These are phyloP conservation scores for Platorchestia sp. DNA, from an alignment of 1,140 invertebrate species.

Conservation along the genomic window DNA sequence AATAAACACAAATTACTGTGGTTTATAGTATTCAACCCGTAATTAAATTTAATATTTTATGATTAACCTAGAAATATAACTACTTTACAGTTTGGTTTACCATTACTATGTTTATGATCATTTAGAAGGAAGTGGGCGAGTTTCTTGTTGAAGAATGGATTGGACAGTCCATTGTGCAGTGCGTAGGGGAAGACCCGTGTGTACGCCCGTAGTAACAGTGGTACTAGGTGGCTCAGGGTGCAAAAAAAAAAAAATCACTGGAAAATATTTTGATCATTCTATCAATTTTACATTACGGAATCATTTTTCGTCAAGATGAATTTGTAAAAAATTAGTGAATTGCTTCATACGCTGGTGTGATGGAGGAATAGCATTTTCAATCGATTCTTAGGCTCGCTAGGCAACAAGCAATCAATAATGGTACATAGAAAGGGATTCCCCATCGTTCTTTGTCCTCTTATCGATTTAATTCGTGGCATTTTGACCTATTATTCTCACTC, in stretches of 20 bases:
- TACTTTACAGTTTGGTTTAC: neutral
- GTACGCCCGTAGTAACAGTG: constrained; percentile 43
- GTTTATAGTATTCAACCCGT: neutral
- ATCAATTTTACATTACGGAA: neutral
- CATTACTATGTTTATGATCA: neutral
- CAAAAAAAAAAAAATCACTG: neutral
- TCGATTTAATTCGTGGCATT: neutral
- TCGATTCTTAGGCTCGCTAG: neutral
- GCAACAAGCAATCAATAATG: constrained; percentile 34
- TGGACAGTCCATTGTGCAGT: constrained; percentile 19
- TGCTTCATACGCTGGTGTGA: neutral
- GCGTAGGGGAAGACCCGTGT: constrained; percentile 46
- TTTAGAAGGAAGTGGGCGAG: neutral
- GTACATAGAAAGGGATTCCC: neutral
- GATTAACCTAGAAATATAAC: neutral
- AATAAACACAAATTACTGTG: neutral
- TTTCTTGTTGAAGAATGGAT: neutral
- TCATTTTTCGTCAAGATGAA: neutral
- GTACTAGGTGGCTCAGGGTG: neutral
- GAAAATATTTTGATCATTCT: neutral
- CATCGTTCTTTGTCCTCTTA: constrained; percentile 28
- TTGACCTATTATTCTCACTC: neutral
- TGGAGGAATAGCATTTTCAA: neutral
- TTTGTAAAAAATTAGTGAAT: neutral
- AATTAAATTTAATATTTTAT: neutral